A percentile compares a stretch with the other conserved stretches of the same genome.
phyloP scores from a whole-genome alignment of 2,888 invertebrate genomes.

The Acleris literana region DNA sequence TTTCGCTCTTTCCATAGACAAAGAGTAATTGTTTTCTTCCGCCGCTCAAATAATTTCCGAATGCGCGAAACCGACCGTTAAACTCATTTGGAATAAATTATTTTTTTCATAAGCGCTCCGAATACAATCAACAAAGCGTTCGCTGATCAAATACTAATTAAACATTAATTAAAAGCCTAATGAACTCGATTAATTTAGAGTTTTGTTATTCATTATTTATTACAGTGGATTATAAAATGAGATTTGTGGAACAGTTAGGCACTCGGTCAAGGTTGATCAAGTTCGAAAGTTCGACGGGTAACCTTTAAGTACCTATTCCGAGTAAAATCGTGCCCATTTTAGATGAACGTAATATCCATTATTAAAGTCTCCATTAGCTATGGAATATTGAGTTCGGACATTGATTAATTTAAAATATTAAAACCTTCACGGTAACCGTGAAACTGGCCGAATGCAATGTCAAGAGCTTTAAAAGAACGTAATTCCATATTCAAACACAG shows the following conservation, averaged over 20 bases:
- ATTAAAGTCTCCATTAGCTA: constrained; percentile 50
- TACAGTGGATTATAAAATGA: constrained; percentile 23
- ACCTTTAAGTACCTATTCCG: constrained; percentile 52
- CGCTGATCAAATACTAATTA: constrained; percentile 16
- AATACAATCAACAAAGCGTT: constrained; percentile 13
- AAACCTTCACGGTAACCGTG: constrained; percentile 53
- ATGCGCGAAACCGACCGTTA: constrained; percentile 44
- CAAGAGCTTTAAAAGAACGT: constrained; percentile 73
- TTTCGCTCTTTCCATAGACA: constrained; percentile 45
- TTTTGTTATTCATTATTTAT: constrained; percentile 35
- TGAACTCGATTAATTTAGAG: constrained; percentile 34
- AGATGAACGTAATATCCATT: constrained; percentile 54
- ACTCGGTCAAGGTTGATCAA: constrained; percentile 32
- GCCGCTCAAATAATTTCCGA: constrained; percentile 44
- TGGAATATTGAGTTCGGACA: constrained; percentile 50
- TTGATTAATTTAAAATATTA: constrained; percentile 53
- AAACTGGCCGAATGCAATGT: constrained; percentile 67
- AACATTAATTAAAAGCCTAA: constrained; percentile 21
- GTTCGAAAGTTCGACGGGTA: constrained; percentile 44
- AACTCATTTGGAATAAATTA: constrained; percentile 28
- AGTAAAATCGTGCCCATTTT: constrained; percentile 46
- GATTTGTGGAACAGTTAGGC: constrained; percentile 40
- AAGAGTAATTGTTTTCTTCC: constrained; percentile 49
- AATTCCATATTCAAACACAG: constrained; percentile 70
- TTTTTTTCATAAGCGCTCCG: constrained; percentile 9